These are phyloP conservation scores for Phorcus lineatus DNA, from an alignment of 2,888 invertebrate genomes.

Conservation along the genomic window DNA sequence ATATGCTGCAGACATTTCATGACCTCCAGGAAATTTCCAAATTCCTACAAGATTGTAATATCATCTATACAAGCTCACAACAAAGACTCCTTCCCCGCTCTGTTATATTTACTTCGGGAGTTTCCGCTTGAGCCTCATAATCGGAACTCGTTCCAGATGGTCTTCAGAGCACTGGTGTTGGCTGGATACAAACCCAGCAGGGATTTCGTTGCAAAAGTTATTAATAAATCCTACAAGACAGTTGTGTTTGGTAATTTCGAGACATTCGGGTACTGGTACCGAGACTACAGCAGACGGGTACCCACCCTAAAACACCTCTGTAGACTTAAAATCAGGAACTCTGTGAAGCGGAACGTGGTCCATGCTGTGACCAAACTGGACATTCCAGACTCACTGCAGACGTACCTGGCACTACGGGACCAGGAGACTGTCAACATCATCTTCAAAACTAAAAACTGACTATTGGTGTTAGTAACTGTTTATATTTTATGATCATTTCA, in stretches of 20 bases:
- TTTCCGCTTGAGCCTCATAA: constrained; percentile 17
- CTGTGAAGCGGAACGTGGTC: background rate
- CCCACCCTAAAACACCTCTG: background rate
- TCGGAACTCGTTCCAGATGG: constrained; percentile 15
- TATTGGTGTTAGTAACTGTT: too few species aligned
- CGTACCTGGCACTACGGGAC: background rate
- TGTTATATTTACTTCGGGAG: constrained; percentile 14
- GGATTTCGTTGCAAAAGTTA: constrained; percentile 8
- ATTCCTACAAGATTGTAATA: constrained; percentile 17
- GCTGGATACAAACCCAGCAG: constrained; percentile 20
- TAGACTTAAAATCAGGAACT: background rate
- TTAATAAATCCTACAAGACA: background rate
- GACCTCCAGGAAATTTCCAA: background rate
- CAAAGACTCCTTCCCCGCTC: background rate
- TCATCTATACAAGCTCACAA: constrained; percentile 15
- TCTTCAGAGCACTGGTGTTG: constrained; percentile 9
- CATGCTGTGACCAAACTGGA: constrained; percentile 12
- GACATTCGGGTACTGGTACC: constrained; percentile 7
- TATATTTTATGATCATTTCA: too few species aligned
- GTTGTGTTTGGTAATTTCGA: constrained; percentile 17
- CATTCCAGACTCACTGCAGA: constrained; percentile 7
- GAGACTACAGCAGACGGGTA: background rate
- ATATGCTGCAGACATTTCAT: constrained; percentile 17
- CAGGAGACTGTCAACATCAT: background rate
- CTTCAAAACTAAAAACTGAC: background rate